phyloP scores from a whole-genome alignment of 1,140 invertebrate genomes.

The Monochamus saltuarius region DNA sequence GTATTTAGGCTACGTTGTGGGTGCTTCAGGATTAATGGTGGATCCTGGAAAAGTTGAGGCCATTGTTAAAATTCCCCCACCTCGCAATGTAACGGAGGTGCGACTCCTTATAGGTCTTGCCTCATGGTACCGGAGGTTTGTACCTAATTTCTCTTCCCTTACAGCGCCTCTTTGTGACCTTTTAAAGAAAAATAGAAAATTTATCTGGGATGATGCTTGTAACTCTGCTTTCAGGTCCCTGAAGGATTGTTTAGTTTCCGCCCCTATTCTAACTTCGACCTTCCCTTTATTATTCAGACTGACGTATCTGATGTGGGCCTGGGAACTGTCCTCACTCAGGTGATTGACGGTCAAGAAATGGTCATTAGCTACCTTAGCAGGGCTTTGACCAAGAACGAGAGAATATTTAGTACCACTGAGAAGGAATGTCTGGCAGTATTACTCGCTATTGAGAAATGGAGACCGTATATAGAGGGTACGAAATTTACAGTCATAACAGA shows the following conservation, averaged over 20 bases:
- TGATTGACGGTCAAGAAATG: conserved; percentile 41
- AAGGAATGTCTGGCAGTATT: conserved; percentile 27
- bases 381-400: conserved; percentile 42
- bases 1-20: conserved; percentile 48
- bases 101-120: too few species aligned
- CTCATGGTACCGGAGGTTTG: too few species aligned
- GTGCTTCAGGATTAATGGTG: conserved; percentile 38
- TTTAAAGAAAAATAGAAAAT: conserved; percentile 31
- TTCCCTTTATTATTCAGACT: conserved; percentile 31
- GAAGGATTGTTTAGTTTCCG: conserved; percentile 15
- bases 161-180: conserved; percentile 35
- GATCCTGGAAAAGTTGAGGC: conserved; percentile 48
- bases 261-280: conserved; percentile 32
- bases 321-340: conserved; percentile 32
- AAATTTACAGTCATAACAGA: conserved; percentile 52
- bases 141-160: too few species aligned
- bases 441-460: conserved; percentile 18
- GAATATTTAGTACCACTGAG: conserved; percentile 20
- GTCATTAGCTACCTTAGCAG: conserved; percentile 54
- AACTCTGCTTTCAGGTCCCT: conserved; percentile 5
- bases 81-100: conserved; percentile 30
- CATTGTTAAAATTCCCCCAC: conserved; percentile 45
- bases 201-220: conserved; percentile 13
- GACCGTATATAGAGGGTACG: conserved; percentile 46
- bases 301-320: conserved; percentile 36